Percentiles rank a stretch among this genome's conserved stretches.
These are phyloP conservation scores for Harpegnathos saltator DNA, from an alignment of 1,140 invertebrate species.

Conservation along the genomic window DNA sequence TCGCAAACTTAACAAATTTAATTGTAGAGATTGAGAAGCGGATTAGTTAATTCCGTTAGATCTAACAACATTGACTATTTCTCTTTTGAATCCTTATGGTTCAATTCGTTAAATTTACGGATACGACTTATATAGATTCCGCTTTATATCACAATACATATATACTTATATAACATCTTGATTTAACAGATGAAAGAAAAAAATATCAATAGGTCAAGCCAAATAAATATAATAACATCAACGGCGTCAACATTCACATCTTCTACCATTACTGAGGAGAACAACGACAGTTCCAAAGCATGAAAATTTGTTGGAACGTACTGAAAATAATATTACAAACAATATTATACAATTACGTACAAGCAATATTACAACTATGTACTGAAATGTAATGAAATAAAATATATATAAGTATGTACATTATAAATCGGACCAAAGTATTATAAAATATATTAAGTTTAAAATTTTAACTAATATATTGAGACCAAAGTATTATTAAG, in stretches of 20 bases:
- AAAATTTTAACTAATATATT: too few relatives aligned
- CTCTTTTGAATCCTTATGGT: background rate
- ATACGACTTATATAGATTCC: constrained; percentile 8
- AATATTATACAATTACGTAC: too few relatives aligned
- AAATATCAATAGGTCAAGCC: constrained; percentile 4
- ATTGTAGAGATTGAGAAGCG: background rate
- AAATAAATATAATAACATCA: constrained; percentile 13
- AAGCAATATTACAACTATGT: too few relatives aligned
- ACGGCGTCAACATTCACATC: background rate
- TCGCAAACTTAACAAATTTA: constrained; percentile 17
- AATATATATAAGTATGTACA: constrained; percentile 25
- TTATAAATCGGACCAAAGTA: too few relatives aligned
- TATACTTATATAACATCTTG: constrained; percentile 26
- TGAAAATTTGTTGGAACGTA: background rate
- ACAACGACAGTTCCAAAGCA: constrained; percentile 14
- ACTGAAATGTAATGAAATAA: too few relatives aligned
- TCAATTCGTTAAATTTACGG: constrained; percentile 5
- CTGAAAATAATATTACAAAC: too few relatives aligned
- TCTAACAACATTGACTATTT: constrained; percentile 14
- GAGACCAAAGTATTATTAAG: constrained; percentile 13
- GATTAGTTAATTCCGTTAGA: constrained; percentile 13
- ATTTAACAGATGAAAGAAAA: constrained; percentile 18
- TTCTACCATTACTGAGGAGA: background rate
- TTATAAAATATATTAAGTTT: too few relatives aligned
- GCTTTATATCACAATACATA: constrained; percentile 5